Evolutionary conservation across 1,140 invertebrate species (phyloP), one percentile per base, ranked within the genome.

Genomic region (Ceratosolen solmsi): DNA sequence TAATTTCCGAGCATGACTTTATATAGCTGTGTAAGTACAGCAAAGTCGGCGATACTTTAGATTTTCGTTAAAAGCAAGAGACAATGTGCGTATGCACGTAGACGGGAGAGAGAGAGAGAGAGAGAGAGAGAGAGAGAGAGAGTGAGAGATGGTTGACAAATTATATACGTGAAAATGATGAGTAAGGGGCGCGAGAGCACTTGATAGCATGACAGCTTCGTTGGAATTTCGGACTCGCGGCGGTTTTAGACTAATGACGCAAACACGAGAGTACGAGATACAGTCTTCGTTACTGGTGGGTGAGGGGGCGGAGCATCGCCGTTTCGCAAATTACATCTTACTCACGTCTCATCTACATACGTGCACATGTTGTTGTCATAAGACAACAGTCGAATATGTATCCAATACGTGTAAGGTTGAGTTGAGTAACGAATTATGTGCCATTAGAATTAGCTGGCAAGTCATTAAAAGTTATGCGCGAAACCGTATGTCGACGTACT

Each of bases 181-280:
- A 38, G 63, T 27, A 30, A 5, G 30, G 63, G 20, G 36, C 15
- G 49, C 4, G 71, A 73, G 27, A 41, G 36, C 3, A 71, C 30
- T 38, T 20, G 74, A 41, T 30, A n/a, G 36, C 72, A 20, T 68
- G 79, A 80, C 79, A 65, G 71, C 36, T 20, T 71, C 74, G 33
- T 38, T 15, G 58, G 71, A 54, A 81, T 81, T 75, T 74, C 51
- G 79, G 79, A 75, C 79, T 75, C 79, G 71, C 60, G 72, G 79
- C 46, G 71, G 79, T 75, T 75, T 81, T 58, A 81, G 79, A 75
- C 72, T 81, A 81, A 81, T 81, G 79, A 81, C 51, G 72, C 79
- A 81, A 81, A 81, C 71, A 70, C 36, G 54, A 46, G 51, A 72
- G 13, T 20, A 68, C 7, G 70, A 73, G 78, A 79, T 27, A 46